Base-by-base conservation (phyloP, 2,888 invertebrate species). In the Malacosoma neustria region DNA sequence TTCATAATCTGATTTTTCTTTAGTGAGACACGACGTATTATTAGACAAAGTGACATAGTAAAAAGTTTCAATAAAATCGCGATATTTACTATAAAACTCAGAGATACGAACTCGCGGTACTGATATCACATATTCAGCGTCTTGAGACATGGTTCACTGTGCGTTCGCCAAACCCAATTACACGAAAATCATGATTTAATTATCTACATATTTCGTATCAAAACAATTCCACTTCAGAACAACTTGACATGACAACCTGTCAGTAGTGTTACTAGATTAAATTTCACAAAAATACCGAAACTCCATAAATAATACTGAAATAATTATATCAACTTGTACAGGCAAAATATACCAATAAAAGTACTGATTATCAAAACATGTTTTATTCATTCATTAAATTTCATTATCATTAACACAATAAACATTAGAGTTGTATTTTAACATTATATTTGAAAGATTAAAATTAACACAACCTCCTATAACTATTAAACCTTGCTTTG, bases 61-160 rank as follows among this genome's bases (percentile, higher is more conserved):
- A 73, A 85, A 84, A 61, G 80, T 79, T 76, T 85, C 85, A 41
- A 84, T 80, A 57, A 84, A 72, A 70, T 81, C 84, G 29, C 73
- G 67, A 61, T 81, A 82, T 57, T 77, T 82, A 48, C 57, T 71
- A 49, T 75, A 79, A 59, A 85, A 85, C 52, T 82, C 79, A 13
- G 64, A 61, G 43, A 81, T 52, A 66, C 76, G 73, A 48, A 71
- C 68, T 43, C 81, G 79, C 50, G 84, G 84, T 52, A 85, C 79
- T 48, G 75, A 66, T 71, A 85, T 73, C 39, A 67, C 50, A 42
- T 73, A 54, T 57, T 82, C 77, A 45, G 67, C 62, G 49, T 80
- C 81, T 57, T 71, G 69, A 67, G 84, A 84, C 84, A 84, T 84
- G 67, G 57, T 77, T 61, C 42, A 41, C 44, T 51, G 39, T 56